Percentiles rank a stretch among this genome's conserved stretches.
These are phyloP conservation scores for Hoplostethus atlanticus DNA, from an alignment of 2,797 vertebrate species.

Conservation along the genomic window DNA sequence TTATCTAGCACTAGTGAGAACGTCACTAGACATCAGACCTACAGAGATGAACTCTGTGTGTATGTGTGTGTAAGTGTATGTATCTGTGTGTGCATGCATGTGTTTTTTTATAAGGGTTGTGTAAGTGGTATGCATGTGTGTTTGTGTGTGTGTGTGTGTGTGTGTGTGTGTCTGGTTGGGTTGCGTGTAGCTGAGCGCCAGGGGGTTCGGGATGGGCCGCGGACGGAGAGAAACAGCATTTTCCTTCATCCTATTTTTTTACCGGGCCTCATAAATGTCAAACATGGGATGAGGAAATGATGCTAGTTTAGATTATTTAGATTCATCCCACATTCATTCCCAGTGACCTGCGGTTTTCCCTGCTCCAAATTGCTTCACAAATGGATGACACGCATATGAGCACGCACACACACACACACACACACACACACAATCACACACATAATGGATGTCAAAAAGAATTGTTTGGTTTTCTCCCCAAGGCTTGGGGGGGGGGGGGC, in stretches of 20 bases:
- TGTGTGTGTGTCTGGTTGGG: conserved; percentile 7
- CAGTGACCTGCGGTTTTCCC: conserved; percentile 39
- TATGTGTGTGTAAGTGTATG: neutral
- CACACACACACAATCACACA: conserved; percentile 16
- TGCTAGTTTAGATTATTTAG: conserved; percentile 66
- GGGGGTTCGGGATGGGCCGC: conserved; percentile 13
- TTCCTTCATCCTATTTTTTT: conserved; percentile 23
- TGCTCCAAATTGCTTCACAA: conserved; percentile 56
- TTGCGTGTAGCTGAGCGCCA: conserved; percentile 12
- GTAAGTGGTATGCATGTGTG: neutral
- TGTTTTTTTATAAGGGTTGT: neutral
- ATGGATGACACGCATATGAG: conserved; percentile 47
- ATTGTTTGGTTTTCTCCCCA: conserved; percentile 51
- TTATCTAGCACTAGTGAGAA: neutral
- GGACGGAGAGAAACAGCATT: neutral
- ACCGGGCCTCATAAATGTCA: conserved; percentile 55
- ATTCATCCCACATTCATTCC: conserved; percentile 57
- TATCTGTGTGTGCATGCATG: neutral
- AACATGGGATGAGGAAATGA: conserved; percentile 37
- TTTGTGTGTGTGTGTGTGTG: neutral
- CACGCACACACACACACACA: conserved; percentile 15
- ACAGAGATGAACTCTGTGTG: conserved; percentile 9
- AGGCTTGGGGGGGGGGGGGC: conserved; percentile 8
- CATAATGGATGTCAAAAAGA: conserved; percentile 57
- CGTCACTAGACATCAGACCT: neutral